These are phyloP conservation scores for Lucinisca nassula DNA, from an alignment of 2,888 invertebrate species.

Conservation along the genomic window DNA sequence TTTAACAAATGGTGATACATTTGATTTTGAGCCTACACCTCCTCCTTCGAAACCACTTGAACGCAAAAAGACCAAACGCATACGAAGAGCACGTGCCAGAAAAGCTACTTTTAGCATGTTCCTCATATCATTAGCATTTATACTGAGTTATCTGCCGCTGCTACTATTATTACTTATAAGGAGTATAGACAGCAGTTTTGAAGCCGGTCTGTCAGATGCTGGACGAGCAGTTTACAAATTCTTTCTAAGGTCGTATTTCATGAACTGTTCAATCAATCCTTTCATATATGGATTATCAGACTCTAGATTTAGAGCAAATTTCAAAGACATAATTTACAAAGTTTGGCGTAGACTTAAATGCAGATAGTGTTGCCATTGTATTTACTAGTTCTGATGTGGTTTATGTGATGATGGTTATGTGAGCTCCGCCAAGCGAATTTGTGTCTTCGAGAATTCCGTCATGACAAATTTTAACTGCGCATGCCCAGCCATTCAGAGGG, in stretches of 20 bases:
- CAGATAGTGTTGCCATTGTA: no score
- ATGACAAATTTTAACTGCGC: no score
- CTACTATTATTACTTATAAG: slow-evolving; percentile 54
- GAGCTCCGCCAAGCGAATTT: no score
- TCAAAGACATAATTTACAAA: slow-evolving; percentile 26
- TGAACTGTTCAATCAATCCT: slow-evolving; percentile 75
- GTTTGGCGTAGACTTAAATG: neutral
- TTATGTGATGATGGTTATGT: no score
- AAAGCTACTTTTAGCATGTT: slow-evolving; percentile 74
- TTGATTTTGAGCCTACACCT: slow-evolving; percentile 17
- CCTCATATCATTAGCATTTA: slow-evolving; percentile 68
- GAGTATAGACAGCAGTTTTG: slow-evolving; percentile 48
- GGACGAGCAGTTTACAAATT: slow-evolving; percentile 64
- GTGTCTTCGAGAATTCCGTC: no score
- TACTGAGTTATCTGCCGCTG: slow-evolving; percentile 68
- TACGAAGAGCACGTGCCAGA: slow-evolving; percentile 5
- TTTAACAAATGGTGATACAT: slow-evolving; percentile 27
- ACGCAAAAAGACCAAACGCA: slow-evolving; percentile 12
- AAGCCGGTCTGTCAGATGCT: slow-evolving; percentile 50
- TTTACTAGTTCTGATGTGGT: no score
- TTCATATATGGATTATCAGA: slow-evolving; percentile 77
- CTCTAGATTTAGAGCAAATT: slow-evolving; percentile 58
- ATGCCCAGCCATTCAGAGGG: no score
- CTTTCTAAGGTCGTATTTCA: slow-evolving; percentile 70
- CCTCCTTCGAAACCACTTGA: slow-evolving; percentile 4